Base-by-base conservation (phyloP, 2,888 invertebrate genomes). In the Linnaemya tessellans region DNA sequence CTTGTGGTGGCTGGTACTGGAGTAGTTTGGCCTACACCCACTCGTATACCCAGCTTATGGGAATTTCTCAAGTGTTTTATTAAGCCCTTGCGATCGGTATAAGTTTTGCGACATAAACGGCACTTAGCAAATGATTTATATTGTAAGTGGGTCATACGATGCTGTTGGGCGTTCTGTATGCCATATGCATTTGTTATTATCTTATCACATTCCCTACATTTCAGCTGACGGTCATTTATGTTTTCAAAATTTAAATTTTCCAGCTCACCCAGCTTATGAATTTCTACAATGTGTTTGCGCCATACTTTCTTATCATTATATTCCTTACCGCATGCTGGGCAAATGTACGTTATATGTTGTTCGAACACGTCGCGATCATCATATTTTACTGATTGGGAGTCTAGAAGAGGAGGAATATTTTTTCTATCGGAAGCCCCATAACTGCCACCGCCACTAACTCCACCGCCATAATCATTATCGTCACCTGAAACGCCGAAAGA, bases 141-240 rank as follows among this genome's bases (percentile, higher is more conserved):
- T 0, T 91, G 91, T 80, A 91, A 80, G 67, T 91, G 91, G 0
- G 91, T 91, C 41, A 91, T 90, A 41, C 90, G 88, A 84, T 91
- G 91, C 73, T 91, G 91, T 79, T 91, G 91, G 0, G 91, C 91
- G 87, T 91, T 91, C 86, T 91, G 91, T 78, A 91, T 90, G 11
- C 91, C 91, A 78, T 91, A 91, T 0, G 91, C 91, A 73, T 91
- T 91, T 11, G 91, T 91, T 7, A 91, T 91, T 35, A 91, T 89
- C 83, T 91, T 91, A 5, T 89, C 88, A 80, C 91, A 91, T 68
- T 90, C 90, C 4, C 88, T 89, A 82, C 91, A 91, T 60, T 88
- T 90, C 5, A 91, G 80, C 77, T 91, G 90, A 4, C 90, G 89
- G 20, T 91, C 91, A 51, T 88, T 91, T 30, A 91, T 86, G 20